Evolutionary conservation across 2,797 vertebrate species (phyloP).

Genomic region (Sternotherus odoratus): DNA sequence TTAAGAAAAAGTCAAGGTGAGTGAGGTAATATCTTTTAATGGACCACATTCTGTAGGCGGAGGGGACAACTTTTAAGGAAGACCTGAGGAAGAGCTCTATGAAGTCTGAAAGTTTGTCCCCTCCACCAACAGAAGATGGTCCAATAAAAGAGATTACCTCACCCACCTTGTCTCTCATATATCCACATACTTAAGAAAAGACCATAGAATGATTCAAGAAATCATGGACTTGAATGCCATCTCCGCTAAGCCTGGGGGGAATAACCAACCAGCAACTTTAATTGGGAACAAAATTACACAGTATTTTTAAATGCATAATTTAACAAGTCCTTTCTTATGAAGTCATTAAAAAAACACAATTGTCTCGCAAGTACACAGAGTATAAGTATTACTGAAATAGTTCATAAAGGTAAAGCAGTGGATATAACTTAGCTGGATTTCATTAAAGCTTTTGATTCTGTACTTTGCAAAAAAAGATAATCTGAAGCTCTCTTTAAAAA

Average conservation of each 20-base stretch:
- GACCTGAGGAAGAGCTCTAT: too few species aligned
- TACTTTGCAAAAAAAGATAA: not conserved
- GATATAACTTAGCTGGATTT: not conserved
- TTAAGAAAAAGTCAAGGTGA: not conserved
- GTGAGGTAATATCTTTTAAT: too few species aligned
- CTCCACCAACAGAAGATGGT: too few species aligned
- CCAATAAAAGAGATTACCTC: too few species aligned
- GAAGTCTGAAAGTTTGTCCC: too few species aligned
- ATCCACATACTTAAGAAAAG: not conserved
- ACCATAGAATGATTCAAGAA: not conserved
- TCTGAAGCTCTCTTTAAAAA: not conserved
- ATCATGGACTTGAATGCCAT: not conserved
- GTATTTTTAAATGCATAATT: constrained; percentile 34
- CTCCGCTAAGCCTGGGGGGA: not conserved
- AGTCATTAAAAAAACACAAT: constrained; percentile 49
- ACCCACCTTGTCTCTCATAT: too few species aligned
- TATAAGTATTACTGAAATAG: not conserved
- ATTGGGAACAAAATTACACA: constrained; percentile 20
- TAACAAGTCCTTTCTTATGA: constrained; percentile 37
- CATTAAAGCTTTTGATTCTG: not conserved
- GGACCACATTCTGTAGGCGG: too few species aligned
- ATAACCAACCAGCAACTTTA: not conserved
- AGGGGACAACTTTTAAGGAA: too few species aligned
- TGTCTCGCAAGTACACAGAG: not conserved
- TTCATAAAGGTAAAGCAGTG: not conserved